Evolutionary conservation across 2,888 invertebrate species (phyloP).

Genomic region (Stenichneumon culpator): DNA sequence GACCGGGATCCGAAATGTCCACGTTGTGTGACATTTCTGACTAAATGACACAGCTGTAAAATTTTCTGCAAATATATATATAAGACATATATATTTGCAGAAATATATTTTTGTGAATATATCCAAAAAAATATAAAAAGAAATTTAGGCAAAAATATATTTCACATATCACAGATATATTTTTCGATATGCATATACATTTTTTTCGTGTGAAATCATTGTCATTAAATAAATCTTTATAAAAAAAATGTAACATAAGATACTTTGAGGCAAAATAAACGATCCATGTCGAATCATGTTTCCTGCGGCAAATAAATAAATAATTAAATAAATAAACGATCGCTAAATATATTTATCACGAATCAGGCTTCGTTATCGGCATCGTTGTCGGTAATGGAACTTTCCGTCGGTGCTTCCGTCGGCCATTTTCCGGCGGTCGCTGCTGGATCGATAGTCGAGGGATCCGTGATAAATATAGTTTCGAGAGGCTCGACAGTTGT

Average conservation of each 20-base stretch:
- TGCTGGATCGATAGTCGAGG: conserved; percentile 75
- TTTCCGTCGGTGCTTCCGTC: conserved; percentile 79
- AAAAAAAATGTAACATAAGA: not conserved
- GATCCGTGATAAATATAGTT: conserved; percentile 79
- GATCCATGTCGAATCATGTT: not conserved
- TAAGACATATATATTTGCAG: too few relatives aligned
- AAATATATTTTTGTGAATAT: too few relatives aligned
- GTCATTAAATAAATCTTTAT: not conserved
- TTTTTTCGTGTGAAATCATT: too few relatives aligned
- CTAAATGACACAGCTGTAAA: too few relatives aligned
- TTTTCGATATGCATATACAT: too few relatives aligned
- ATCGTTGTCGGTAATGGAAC: conserved; percentile 78
- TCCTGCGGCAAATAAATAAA: conserved; percentile 44
- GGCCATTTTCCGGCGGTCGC: conserved; percentile 84
- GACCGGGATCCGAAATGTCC: too few relatives aligned
- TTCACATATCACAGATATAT: too few relatives aligned
- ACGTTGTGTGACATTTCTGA: too few relatives aligned
- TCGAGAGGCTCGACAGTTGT: conserved; percentile 76
- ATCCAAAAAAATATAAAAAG: too few relatives aligned
- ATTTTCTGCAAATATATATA: too few relatives aligned
- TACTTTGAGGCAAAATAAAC: conserved; percentile 48
- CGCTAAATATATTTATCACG: conserved; percentile 22
- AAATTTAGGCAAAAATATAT: not conserved
- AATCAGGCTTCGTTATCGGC: conserved; percentile 82
- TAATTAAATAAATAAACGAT: conserved; percentile 63